Evolutionary conservation across 2,888 invertebrate species (phyloP), one percentile per base, ranked within the genome.

Genomic region (Microplitis deprimator): DNA sequence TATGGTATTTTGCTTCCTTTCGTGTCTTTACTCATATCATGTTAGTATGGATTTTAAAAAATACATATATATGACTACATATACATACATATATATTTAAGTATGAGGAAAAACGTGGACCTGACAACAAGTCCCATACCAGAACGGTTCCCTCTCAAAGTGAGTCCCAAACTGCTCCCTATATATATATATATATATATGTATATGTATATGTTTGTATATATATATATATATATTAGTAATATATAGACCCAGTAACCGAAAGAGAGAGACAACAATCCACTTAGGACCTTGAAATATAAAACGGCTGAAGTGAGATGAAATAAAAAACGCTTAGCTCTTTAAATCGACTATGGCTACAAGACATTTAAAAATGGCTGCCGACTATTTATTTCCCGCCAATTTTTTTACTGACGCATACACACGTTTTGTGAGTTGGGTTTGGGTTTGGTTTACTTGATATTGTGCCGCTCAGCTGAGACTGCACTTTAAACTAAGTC

Each of bases 351-450:
- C 81, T 29, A 29, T 29, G 29, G 81, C 82, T 82, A 62, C 79
- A 81, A 80, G 87, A 83, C 85, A 86, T 87, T 87, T 87, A 87
- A 87, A 87, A 87, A 87, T 87, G 87, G 87, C 85, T 82, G 86
- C 71, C 75, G 70, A 16, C 39, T 20, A 16, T 71, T 38, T 40
- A 29, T 67, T 73, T 77, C 73, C 76, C 76, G 68, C 64, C 65
- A 64, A 76, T 68, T 64, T 67, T 40, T 70, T 72, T 39, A 10
- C 41, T 29, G 29, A 29, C 29, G 29, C 29, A 29, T 29, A 29
- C 29, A 29, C 29, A 29, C 29, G 29, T 29, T 29, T 29, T 29
- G 29, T 29, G 29, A 29, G 29, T 4, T 29, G 29, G 29, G 29
- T 29, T 29, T 29, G 29, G 29, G 29, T 29, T 29, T 29, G 29